Conservation (phyloP, 1,140 invertebrate species). For the Drosophila seguyi region DNA sequence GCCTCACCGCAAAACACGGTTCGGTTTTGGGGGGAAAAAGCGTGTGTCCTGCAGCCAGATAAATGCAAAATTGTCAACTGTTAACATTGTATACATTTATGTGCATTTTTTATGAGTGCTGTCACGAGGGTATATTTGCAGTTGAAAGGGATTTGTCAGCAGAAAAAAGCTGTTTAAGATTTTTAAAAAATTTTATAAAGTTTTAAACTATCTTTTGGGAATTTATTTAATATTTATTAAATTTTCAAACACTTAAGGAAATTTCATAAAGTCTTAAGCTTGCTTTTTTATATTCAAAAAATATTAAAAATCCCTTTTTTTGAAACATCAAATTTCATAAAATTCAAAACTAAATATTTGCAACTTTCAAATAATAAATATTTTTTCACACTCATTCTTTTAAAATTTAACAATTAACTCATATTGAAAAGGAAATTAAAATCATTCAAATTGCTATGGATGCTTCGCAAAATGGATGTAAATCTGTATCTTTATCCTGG, state of each 20-base stretch:
- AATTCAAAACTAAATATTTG: background rate
- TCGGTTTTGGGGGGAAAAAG: background rate
- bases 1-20: constrained; percentile 4
- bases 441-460: background rate
- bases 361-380: background rate
- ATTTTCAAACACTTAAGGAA: background rate
- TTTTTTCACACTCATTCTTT: too few relatives aligned
- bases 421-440: background rate
- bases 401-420: background rate
- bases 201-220: background rate
- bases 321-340: background rate
- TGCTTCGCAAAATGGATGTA: background rate
- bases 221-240: background rate
- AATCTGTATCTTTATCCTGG: background rate
- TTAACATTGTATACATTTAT: constrained; percentile 31
- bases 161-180: background rate
- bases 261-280: background rate
- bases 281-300: background rate
- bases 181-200: background rate
- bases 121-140: background rate
- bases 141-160: background rate
- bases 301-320: background rate
- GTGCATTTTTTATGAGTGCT: constrained; percentile 10
- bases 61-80: constrained; percentile 46
- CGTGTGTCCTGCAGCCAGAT: constrained; percentile 24